Conservation (phyloP, 2,797 vertebrate genomes). For the Lagorchestes hirsutus region DNA sequence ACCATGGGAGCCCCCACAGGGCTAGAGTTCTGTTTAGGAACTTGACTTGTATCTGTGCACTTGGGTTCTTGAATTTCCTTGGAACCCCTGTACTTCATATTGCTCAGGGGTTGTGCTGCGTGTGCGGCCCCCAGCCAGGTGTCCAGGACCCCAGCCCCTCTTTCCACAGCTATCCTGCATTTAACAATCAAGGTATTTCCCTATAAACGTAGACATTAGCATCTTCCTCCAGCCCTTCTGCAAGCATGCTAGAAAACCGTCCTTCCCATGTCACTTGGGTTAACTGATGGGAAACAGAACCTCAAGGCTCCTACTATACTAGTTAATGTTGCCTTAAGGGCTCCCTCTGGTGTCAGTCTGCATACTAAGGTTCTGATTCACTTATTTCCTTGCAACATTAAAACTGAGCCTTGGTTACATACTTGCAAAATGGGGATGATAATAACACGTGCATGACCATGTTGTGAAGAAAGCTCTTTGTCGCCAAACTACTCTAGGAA, state of each 20-base stretch:
- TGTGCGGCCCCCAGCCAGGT: background rate
- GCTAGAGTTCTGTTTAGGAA: background rate
- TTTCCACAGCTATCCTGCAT: background rate
- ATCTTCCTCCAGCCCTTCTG: background rate
- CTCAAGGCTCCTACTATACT: background rate
- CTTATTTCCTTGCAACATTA: background rate
- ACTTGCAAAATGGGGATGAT: background rate
- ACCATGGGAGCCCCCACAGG: background rate
- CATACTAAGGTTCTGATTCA: background rate
- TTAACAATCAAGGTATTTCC: background rate
- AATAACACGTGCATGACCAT: background rate
- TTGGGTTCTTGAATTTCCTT: background rate
- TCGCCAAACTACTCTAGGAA: background rate
- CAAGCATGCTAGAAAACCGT: background rate
- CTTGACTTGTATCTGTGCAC: background rate
- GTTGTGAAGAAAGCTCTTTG: background rate
- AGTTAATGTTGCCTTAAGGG: background rate
- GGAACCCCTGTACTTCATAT: background rate
- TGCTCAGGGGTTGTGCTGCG: background rate
- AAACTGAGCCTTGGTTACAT: background rate
- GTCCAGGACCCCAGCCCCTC: background rate
- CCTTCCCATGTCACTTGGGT: background rate
- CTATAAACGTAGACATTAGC: background rate
- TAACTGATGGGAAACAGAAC: no score
- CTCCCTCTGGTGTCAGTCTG: background rate